Conservation (phyloP, 2,888 invertebrate genomes). For the Hylaea fasciaria region DNA sequence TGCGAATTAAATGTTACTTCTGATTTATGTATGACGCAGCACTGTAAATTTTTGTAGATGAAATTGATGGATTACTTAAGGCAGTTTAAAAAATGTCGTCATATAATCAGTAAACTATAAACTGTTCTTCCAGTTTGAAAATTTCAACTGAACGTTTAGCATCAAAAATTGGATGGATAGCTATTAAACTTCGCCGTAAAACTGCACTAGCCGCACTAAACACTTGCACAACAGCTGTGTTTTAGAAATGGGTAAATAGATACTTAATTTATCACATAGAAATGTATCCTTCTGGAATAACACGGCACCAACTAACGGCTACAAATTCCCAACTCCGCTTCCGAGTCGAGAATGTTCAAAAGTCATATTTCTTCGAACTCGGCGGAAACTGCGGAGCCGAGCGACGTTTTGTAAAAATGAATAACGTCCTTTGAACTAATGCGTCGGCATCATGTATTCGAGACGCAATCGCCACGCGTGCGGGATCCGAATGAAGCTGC, state of each 20-base stretch:
- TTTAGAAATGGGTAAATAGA: neutral
- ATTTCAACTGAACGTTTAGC: no score
- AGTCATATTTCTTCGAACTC: slow-evolving; percentile 45
- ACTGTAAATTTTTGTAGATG: no score
- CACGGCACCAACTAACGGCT: slow-evolving; percentile 24
- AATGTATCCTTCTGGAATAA: slow-evolving; percentile 19
- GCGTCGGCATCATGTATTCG: slow-evolving; percentile 61
- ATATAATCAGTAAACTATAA: no score
- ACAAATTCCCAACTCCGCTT: slow-evolving; percentile 38
- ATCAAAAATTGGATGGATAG: no score
- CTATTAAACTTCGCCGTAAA: no score
- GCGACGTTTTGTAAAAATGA: slow-evolving; percentile 56
- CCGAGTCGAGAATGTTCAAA: slow-evolving; percentile 38
- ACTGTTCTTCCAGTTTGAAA: no score
- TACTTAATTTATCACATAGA: slow-evolving; percentile 15
- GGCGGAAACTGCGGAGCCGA: slow-evolving; percentile 42
- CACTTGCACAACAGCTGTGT: neutral
- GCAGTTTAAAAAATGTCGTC: no score
- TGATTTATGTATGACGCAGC: no score
- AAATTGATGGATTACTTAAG: no score
- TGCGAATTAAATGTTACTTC: no score
- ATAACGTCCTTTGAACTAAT: slow-evolving; percentile 59
- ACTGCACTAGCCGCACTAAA: no score
- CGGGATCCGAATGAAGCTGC: slow-evolving; percentile 37
- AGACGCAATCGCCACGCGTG: slow-evolving; percentile 56